Conservation (phyloP, 2,888 invertebrate genomes). For the Anthoptus insignis region DNA sequence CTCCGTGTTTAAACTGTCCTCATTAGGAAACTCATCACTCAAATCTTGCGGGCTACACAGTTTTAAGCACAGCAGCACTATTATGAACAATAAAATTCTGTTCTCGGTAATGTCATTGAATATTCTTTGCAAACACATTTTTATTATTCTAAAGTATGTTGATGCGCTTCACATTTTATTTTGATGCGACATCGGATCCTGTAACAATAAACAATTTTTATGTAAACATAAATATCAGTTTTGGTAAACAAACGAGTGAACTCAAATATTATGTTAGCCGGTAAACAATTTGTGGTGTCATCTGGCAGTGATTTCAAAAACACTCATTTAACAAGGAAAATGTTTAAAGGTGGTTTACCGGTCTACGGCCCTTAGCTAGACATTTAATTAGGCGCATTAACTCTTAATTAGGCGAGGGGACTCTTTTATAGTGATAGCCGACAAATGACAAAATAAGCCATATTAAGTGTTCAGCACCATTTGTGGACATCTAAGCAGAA, state of each 20-base stretch:
- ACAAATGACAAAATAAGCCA: too few relatives aligned
- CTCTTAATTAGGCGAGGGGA: too few relatives aligned
- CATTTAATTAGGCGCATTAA: too few relatives aligned
- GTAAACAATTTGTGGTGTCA: conserved; percentile 17
- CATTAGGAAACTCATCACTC: conserved; percentile 76
- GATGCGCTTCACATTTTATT: conserved; percentile 63
- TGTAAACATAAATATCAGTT: too few relatives aligned
- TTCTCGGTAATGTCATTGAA: conserved; percentile 68
- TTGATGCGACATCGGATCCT: conserved; percentile 18
- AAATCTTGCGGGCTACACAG: conserved; percentile 80
- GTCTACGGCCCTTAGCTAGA: too few relatives aligned
- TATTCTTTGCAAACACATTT: conserved; percentile 75
- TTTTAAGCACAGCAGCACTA: conserved; percentile 76
- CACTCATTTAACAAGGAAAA: conserved; percentile 26
- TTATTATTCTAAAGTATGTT: conserved; percentile 52
- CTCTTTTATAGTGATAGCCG: too few relatives aligned
- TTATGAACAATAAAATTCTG: conserved; percentile 77
- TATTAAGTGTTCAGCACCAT: too few relatives aligned
- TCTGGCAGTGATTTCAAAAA: conserved; percentile 24
- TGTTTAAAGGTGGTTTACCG: too few relatives aligned
- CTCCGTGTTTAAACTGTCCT: conserved; percentile 71
- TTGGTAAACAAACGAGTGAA: conserved; percentile 13
- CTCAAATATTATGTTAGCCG: conserved; percentile 18
- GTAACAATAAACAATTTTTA: conserved; percentile 42
- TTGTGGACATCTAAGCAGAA: too few relatives aligned